Conservation (phyloP, 2,888 invertebrate genomes). For the Meloe dianella region DNA sequence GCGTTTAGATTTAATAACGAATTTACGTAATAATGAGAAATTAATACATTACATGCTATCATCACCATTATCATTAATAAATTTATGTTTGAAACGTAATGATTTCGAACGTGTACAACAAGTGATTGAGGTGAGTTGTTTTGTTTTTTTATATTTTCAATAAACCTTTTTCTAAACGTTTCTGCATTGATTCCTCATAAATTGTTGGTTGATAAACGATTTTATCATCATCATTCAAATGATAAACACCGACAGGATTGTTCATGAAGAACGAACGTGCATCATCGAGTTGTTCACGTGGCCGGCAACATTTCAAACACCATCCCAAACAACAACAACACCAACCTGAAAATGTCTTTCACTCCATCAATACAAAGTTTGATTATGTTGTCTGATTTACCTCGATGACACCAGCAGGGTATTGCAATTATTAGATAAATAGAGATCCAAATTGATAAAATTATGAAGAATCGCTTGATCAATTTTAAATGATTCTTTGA, state of each 20-base stretch:
- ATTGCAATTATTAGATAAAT: slow-evolving; percentile 60
- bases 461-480: slow-evolving; percentile 49
- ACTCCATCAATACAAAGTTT: too few relatives aligned
- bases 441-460: slow-evolving; percentile 58
- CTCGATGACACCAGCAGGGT: slow-evolving; percentile 63
- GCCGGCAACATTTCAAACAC: slow-evolving; percentile 65
- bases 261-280: slow-evolving; percentile 63
- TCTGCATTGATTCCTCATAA: slow-evolving; percentile 65
- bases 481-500: slow-evolving; percentile 37
- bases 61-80: slow-evolving; percentile 76
- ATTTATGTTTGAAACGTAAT: slow-evolving; percentile 75
- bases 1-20: slow-evolving; percentile 73
- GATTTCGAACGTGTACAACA: slow-evolving; percentile 78
- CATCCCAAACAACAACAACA: slow-evolving; percentile 68
- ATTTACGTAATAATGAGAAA: slow-evolving; percentile 59
- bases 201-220: slow-evolving; percentile 63
- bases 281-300: slow-evolving; percentile 62
- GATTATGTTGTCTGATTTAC: too few relatives aligned
- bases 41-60: slow-evolving; percentile 75
- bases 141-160: slow-evolving; percentile 60
- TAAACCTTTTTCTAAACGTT: slow-evolving; percentile 64
- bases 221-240: slow-evolving; percentile 52
- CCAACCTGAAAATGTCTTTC: slow-evolving; percentile 66
- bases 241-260: slow-evolving; percentile 66
- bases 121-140: slow-evolving; percentile 78